Base-by-base conservation (phyloP, 2,888 invertebrate species). In the Hirtodrosophila confusa region DNA sequence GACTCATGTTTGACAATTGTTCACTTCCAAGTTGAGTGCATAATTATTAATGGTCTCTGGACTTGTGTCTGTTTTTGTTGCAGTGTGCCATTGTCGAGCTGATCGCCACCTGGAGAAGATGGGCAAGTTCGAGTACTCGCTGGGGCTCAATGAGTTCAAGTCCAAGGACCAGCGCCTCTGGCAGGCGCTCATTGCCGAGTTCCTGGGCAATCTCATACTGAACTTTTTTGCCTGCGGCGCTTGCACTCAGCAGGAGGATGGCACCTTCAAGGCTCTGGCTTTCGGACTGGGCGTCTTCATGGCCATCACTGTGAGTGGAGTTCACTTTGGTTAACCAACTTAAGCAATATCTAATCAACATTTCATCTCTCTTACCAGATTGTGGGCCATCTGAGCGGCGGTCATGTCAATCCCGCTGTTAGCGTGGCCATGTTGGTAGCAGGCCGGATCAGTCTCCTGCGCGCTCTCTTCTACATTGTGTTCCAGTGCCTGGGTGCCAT, bases 381-480 rank as follows among this genome's bases (percentile, higher is more conserved):
- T 50, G 94, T 97, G 78, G 97, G 97, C 3, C 97, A 97, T 91
- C 94, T 97, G 53, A 97, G 97, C 61, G 97, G 98, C 2, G 97
- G 96, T 8, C 98, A 98, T 91, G 93, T 98, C 67, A 98, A 98
- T 93, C 98, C 98, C 1, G 98, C 98, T 0, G 97, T 98, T 40
- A 98, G 98, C 4, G 91, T 93, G 12, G 97, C 96, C 1, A 93
- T 98, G 92, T 92, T 97, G 54, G 94, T 95, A 9, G 94, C 95
- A 7, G 96, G 97, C 7, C 95, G 96, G 86, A 95, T 97, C 53
- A 94, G 95, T 77, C 92, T 96, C 0, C 90, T 95, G 31, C 94
- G 97, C 74, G 96, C 95, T 0, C 45, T 96, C 2, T 92, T 97
- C 36, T 98, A 98, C 92, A 93, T 98, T 48, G 90, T 96, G 49